Base-by-base conservation (phyloP, 2,888 invertebrate species). In the Sphecodes monilicornis region DNA sequence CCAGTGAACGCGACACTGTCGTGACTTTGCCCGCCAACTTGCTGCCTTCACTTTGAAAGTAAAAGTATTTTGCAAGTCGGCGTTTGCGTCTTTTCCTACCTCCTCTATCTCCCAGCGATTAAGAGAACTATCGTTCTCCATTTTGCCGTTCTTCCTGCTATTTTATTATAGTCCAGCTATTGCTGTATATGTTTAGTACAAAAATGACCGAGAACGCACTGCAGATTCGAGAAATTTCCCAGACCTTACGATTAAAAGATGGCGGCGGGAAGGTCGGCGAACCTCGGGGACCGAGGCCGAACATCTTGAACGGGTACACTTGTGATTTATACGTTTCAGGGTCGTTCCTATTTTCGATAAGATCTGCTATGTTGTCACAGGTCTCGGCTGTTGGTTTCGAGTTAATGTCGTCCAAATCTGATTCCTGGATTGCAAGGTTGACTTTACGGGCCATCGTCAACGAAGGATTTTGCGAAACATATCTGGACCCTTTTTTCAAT, bases 31-130 rank as follows among this genome's bases (percentile, higher is more conserved):
- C 16, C 16, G 39, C 32, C 54, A 29, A 41, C 32, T 29, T 66
- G 50, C 41, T 54, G 66, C 66, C 13, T 72, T 77, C 72, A 57
- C 77, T 72, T 36, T 10, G 70, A 70, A 82, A 82, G 74, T 80
- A 75, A 75, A 75, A 82, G 70, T 66, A 54, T 80, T 82, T 80
- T 41, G 50, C 64, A 69, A 10, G 43, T 10, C 43, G 11, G 2
- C 43, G 39, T 43, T 57, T 50, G n/a, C 29, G 18, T 6, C n/a
- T 18, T 60, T 3, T 66, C 66, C 16, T 32, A 13, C 18, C 32
- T 16, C 29, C 18, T 18, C 64, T 32, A n/a, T 50, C 10, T 8
- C 50, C 50, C 50, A 3, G 41, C 41, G n/a, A 50, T 50, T 50
- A 50, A n/a, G 22, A n/a, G 22, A 50, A 50, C 50, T 50, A n/a